Evolutionary conservation across 2,797 vertebrate genomes (phyloP).

Genomic region (Pangasius mekongensis): DNA sequence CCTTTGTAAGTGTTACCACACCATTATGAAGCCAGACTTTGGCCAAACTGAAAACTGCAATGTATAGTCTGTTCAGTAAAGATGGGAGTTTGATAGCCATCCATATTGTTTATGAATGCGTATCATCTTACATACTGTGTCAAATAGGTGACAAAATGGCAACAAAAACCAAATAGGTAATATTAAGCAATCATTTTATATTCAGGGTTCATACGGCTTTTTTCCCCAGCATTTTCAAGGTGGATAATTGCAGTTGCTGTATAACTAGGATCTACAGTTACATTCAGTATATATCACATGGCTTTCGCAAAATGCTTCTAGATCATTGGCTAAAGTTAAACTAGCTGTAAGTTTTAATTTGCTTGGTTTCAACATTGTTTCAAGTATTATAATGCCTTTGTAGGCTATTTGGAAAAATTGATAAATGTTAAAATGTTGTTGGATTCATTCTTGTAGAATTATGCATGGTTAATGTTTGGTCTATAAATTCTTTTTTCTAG

Average conservation of each 20-base stretch:
- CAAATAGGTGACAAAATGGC: not conserved
- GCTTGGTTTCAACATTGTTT: not conserved
- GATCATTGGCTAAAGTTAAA: not conserved
- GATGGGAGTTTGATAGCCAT: not conserved
- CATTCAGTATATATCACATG: not conserved
- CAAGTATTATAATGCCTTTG: not conserved
- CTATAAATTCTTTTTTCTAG: not conserved
- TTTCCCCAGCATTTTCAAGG: not conserved
- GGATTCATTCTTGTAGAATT: not conserved
- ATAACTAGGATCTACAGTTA: not conserved
- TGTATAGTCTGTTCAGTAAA: not conserved
- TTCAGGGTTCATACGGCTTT: not conserved
- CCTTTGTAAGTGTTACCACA: not conserved
- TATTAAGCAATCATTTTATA: conserved; percentile 15
- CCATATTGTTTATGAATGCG: not conserved
- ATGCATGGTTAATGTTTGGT: not conserved
- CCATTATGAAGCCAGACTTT: not conserved
- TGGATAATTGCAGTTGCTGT: not conserved
- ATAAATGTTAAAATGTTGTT: not conserved
- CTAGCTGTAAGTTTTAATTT: not conserved
- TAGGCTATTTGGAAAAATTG: not conserved
- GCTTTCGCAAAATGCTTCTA: not conserved
- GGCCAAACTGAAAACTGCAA: not conserved
- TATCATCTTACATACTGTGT: not conserved
- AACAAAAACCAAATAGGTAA: not conserved